phyloP scores from a whole-genome alignment of 2,113 vertebrate species.

The Rissa tridactyla region DNA sequence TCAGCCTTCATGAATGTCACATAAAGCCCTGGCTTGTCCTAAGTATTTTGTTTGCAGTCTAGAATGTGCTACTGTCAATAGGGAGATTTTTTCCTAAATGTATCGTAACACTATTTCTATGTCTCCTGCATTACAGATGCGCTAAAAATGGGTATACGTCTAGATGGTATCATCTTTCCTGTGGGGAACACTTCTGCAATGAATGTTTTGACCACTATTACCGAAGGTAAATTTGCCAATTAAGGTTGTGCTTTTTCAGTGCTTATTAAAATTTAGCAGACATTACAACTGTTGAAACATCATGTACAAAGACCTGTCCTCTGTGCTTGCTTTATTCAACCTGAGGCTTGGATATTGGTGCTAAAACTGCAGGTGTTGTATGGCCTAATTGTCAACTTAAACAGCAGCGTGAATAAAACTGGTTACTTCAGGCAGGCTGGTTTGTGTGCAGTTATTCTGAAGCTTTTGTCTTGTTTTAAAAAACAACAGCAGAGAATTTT shows the following conservation, averaged over 20 bases:
- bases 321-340: not conserved
- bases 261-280: not conserved
- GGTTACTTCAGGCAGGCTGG: not conserved
- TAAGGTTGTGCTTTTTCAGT: not conserved
- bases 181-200: constrained; percentile 98
- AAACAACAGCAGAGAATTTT: not conserved
- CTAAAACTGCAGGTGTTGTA: not conserved
- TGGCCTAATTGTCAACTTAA: not conserved
- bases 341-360: not conserved
- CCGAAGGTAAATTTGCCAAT: constrained; percentile 83
- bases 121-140: constrained; percentile 80
- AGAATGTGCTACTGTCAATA: not conserved
- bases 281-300: not conserved
- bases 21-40: not conserved
- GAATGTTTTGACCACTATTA: constrained; percentile 99
- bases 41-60: not conserved
- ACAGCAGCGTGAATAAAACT: not conserved
- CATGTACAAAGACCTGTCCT: not conserved
- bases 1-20: not conserved
- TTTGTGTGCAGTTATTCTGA: not conserved
- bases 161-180: constrained; percentile 97
- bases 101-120: not conserved
- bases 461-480: not conserved
- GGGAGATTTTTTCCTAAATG: not conserved
- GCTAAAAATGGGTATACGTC: constrained; percentile 98